Evolutionary conservation across 2,888 invertebrate species (phyloP).

Genomic region (Zaprionus lineosus): DNA sequence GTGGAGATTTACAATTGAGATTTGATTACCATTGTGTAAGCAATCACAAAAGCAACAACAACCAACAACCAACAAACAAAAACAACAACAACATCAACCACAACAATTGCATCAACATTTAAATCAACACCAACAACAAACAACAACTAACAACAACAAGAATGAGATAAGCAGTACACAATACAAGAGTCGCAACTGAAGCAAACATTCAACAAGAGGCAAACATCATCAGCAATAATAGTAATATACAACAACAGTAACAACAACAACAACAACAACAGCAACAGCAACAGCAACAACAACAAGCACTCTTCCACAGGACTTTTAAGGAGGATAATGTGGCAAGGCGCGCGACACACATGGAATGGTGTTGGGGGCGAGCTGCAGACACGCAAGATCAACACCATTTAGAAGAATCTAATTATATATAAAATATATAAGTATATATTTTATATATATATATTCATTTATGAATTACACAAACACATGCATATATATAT

Average conservation of each 20-base stretch:
- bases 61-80: conserved; percentile 34
- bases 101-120: too few relatives aligned
- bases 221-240: neutral
- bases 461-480: too few relatives aligned
- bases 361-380: too few relatives aligned
- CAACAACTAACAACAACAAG: conserved; percentile 24
- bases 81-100: neutral
- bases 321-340: conserved; percentile 1
- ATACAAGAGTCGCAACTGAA: too few relatives aligned
- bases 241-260: conserved; percentile 12
- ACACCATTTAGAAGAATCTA: too few relatives aligned
- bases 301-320: conserved; percentile 25
- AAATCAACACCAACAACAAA: conserved; percentile 10
- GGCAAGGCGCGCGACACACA: conserved; percentile 1
- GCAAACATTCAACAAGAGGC: too few relatives aligned
- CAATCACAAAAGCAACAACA: conserved; percentile 13
- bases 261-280: conserved; percentile 31
- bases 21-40: conserved; percentile 82
- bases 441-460: too few relatives aligned
- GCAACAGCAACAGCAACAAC: conserved; percentile 34
- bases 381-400: conserved; percentile 42
- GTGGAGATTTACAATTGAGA: conserved; percentile 82
- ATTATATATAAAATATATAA: too few relatives aligned
- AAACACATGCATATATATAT: too few relatives aligned
- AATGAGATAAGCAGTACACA: conserved; percentile 44